Evolutionary conservation across 2,888 invertebrate genomes (phyloP).

Genomic region (Nymphalis c-album): DNA sequence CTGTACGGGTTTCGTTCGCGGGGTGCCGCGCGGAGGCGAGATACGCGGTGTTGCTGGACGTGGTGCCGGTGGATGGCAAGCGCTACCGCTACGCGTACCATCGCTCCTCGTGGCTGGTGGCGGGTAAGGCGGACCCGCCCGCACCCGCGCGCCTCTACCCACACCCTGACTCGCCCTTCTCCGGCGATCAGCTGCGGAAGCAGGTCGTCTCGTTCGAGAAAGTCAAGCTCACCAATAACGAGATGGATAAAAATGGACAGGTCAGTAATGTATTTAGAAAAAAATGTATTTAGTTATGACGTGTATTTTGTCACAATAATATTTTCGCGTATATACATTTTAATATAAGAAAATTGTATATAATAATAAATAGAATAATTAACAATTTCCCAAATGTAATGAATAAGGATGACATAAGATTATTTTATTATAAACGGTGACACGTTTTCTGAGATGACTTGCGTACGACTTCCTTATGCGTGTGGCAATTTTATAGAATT

Average conservation of each 20-base stretch:
- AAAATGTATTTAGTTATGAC: too few relatives aligned
- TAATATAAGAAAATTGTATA: too few relatives aligned
- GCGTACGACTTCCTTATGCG: conserved; percentile 59
- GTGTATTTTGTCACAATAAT: too few relatives aligned
- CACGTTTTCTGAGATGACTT: conserved; percentile 52
- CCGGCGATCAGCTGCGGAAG: conserved; percentile 96
- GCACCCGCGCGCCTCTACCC: conserved; percentile 95
- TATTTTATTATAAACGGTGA: conserved; percentile 33
- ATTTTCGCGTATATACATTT: too few relatives aligned
- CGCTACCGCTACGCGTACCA: conserved; percentile 99
- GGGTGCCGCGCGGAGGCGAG: conserved; percentile 89
- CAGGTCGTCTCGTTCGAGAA: conserved; percentile 99
- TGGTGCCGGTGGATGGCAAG: conserved; percentile 97
- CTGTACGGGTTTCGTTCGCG: conserved; percentile 95
- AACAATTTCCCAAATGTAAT: neutral
- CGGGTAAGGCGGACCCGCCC: conserved; percentile 98
- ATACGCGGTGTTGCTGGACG: conserved; percentile 97
- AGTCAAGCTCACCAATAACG: conserved; percentile 98
- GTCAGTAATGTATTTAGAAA: conserved; percentile 80
- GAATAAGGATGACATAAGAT: conserved; percentile 6
- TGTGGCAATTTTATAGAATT: conserved; percentile 73
- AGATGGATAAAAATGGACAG: conserved; percentile 97
- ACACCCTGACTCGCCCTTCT: conserved; percentile 98
- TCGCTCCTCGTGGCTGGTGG: conserved; percentile 98
- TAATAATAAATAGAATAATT: too few relatives aligned